A percentile compares a stretch with the other conserved stretches of the same genome.
phyloP scores from a whole-genome alignment of 2,113 vertebrate species.

The Acinonyx jubatus region DNA sequence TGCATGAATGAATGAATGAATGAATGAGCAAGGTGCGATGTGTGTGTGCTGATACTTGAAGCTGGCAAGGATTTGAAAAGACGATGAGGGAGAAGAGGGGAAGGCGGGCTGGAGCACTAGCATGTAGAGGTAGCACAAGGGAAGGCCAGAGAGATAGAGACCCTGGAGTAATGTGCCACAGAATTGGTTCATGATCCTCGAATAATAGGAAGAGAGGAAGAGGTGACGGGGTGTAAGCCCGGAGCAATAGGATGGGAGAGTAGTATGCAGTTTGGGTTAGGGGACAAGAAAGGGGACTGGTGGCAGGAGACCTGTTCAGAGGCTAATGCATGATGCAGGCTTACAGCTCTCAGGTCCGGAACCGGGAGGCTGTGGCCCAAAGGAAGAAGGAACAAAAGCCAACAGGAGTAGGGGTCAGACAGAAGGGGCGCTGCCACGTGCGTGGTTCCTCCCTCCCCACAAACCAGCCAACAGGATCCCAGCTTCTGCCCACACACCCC shows the following conservation, averaged over 20 bases:
- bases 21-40: not conserved
- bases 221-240: not conserved
- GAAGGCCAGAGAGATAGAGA: not conserved
- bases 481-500: not conserved
- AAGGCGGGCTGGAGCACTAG: not conserved
- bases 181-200: not conserved
- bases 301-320: not conserved
- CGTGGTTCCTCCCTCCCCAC: not conserved
- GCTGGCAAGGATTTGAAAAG: not conserved
- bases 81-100: not conserved
- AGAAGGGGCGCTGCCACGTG: not conserved
- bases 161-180: not conserved
- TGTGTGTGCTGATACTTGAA: not conserved
- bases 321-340: not conserved
- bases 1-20: not conserved
- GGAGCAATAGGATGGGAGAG: not conserved
- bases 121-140: not conserved
- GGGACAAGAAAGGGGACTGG: not conserved
- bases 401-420: not conserved
- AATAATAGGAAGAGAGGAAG: not conserved
- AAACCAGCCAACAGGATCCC: not conserved
- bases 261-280: not conserved
- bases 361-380: not conserved
- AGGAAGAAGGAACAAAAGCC: not conserved
- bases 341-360: not conserved